Conservation (phyloP, 64 coral and sea anemone species). For the Montipora cactus region DNA sequence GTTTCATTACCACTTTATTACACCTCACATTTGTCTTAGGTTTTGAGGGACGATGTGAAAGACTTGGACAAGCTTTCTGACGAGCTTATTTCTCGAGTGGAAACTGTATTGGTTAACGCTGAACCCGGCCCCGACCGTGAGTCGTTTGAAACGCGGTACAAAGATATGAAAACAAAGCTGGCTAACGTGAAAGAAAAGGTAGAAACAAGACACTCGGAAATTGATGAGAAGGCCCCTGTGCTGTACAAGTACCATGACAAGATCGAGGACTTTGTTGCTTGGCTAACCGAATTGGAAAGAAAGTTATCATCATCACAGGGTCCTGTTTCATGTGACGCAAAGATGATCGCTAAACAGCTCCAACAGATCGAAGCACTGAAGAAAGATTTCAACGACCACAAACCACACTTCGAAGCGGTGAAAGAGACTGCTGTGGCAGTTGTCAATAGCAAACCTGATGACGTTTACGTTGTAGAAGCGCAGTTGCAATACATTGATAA, state of each 20-base stretch:
- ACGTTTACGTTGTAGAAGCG: slow-evolving; percentile 90
- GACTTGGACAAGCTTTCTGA: slow-evolving; percentile 84
- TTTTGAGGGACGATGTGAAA: slow-evolving; percentile 85
- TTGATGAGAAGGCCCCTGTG: slow-evolving; percentile 67
- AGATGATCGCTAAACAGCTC: slow-evolving; percentile 76
- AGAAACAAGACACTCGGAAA: slow-evolving; percentile 62
- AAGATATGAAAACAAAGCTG: slow-evolving; percentile 85
- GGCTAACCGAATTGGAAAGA: slow-evolving; percentile 75
- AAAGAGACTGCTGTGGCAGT: slow-evolving; percentile 74
- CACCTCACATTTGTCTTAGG: slow-evolving; percentile 31
- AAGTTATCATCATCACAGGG: slow-evolving; percentile 72
- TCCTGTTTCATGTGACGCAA: slow-evolving; percentile 76
- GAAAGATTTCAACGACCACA: slow-evolving; percentile 69
- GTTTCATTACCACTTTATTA: too few species aligned
- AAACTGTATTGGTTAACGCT: slow-evolving; percentile 79
- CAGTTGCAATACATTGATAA: slow-evolving; percentile 81
- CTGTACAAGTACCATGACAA: slow-evolving; percentile 76
- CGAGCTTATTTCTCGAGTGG: slow-evolving; percentile 78
- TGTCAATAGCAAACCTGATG: slow-evolving; percentile 71
- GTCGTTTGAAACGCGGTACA: slow-evolving; percentile 65
- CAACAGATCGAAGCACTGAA: slow-evolving; percentile 73
- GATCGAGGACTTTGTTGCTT: slow-evolving; percentile 71
- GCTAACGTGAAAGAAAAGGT: slow-evolving; percentile 71
- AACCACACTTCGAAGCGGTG: slow-evolving; percentile 74
- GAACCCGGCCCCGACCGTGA: slow-evolving; percentile 85